Conservation (phyloP, 2,113 vertebrate genomes). For the Mus musculus region DNA sequence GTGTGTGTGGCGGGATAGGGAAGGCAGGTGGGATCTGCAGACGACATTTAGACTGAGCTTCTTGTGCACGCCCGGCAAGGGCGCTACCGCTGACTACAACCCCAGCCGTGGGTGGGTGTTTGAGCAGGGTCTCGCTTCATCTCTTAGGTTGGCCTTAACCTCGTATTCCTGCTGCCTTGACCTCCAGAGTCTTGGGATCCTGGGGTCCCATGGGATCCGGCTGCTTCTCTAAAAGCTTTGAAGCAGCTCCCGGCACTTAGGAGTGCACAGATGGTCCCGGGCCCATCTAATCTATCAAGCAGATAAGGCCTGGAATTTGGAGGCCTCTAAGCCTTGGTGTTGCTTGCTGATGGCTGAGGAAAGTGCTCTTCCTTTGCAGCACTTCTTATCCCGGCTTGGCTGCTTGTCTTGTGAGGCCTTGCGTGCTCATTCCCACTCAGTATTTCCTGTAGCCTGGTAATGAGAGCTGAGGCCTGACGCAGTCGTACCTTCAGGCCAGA, state of each 20-base stretch:
- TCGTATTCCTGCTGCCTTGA: background rate
- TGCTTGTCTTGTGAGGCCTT: background rate
- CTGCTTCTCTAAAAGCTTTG: background rate
- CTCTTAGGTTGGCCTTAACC: background rate
- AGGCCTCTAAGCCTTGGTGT: background rate
- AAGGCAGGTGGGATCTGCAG: background rate
- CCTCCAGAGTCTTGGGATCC: background rate
- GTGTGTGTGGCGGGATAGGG: background rate
- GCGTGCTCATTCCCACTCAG: background rate
- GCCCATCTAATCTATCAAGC: background rate
- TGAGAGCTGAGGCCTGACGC: background rate
- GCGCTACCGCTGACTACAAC: background rate
- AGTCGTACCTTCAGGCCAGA: background rate
- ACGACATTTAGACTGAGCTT: background rate
- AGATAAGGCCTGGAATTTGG: background rate
- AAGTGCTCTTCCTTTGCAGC: background rate
- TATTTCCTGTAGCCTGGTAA: slow-evolving; percentile 1
- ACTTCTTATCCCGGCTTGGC: background rate
- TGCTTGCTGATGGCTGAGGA: background rate
- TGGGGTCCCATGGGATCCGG: rapidly evolving
- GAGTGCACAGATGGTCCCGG: background rate
- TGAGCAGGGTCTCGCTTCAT: background rate
- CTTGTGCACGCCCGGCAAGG: background rate
- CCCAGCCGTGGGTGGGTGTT: background rate
- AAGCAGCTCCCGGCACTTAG: background rate